A percentile compares a stretch with the other conserved stretches of the same genome.
These are phyloP conservation scores for Pristionchus japonicus DNA, from an alignment of 2,888 invertebrate genomes.

Conservation along the genomic window DNA sequence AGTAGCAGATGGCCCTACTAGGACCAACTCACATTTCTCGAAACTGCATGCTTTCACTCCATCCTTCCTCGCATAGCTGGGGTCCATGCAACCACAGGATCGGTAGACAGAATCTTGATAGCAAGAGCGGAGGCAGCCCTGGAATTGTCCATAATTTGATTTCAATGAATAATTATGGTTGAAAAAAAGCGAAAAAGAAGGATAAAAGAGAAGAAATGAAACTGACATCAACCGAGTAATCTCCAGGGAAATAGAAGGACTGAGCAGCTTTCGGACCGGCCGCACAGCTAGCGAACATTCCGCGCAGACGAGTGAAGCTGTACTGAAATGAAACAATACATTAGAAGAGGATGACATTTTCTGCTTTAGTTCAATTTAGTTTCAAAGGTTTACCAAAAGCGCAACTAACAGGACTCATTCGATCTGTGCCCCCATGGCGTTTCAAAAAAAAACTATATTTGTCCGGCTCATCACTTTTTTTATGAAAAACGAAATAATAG, in stretches of 20 bases:
- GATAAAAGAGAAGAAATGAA: too few species aligned
- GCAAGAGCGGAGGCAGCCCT: constrained; percentile 50
- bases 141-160: too few species aligned
- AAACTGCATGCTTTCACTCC: not conserved
- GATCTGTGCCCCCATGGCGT: too few species aligned
- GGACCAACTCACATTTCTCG: not conserved
- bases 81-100: constrained; percentile 48
- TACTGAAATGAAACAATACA: not conserved
- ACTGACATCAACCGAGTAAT: constrained; percentile 39
- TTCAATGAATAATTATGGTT: not conserved
- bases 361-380: not conserved
- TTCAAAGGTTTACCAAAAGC: too few species aligned
- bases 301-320: not conserved
- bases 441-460: too few species aligned
- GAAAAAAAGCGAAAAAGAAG: not conserved
- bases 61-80: not conserved
- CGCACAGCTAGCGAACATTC: not conserved
- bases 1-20: not conserved
- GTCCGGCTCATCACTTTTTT: too few species aligned
- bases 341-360: not conserved
- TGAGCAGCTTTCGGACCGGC: not conserved
- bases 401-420: too few species aligned
- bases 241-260: constrained; percentile 42
- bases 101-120: constrained; percentile 46
- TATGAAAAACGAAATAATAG: too few species aligned